Evolutionary conservation across 1,140 invertebrate species (phyloP), one percentile per base, ranked within the genome.

Genomic region (Ericerus pela): DNA sequence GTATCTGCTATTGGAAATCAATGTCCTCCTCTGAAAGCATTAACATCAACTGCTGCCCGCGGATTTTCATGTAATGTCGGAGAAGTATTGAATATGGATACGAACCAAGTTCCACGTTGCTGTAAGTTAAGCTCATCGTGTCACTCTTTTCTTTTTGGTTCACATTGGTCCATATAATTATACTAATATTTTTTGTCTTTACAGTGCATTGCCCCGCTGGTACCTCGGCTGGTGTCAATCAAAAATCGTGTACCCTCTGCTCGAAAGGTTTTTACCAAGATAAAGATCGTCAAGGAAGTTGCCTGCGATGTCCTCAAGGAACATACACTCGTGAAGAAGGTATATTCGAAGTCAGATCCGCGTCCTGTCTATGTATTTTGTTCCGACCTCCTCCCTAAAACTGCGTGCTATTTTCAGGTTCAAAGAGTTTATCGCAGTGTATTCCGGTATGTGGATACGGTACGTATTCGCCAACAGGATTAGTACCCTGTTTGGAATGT

Each of bases 401-500:
- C 20, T 18, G 20, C 37, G 20, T 18, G 6, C 60, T 57, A 33
- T 58, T 62, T 8, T 47, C 18, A 47, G 71, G 70, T 30, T 86
- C 85, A 0, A 91, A 91, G 66, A 78, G 79, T 54, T 72, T 86
- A 22, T 74, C 78, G 27, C 87, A 89, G 61, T 93, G 88, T 68
- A 75, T 91, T 55, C 90, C 93, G 6, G 91, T 96, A 28, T 97
- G 93, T 67, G 93, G 93, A 8, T 94, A 86, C 67, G 93, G 93
- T 59, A 96, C 92, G 26, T 96, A 92, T 68, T 95, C 90, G 1
- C 88, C 88, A 26, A 94, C 88, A 41, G 93, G 93, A 41, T 70
- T 96, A 43, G 89, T 96, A 27, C 93, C 93, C 14, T 97, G 93
- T 65, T 72, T 96, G 43, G 89, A 96, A 69, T 97, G 93, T 74